Evolutionary conservation across 1,140 invertebrate genomes (phyloP).

Genomic region (Zaprionus vittiger): DNA sequence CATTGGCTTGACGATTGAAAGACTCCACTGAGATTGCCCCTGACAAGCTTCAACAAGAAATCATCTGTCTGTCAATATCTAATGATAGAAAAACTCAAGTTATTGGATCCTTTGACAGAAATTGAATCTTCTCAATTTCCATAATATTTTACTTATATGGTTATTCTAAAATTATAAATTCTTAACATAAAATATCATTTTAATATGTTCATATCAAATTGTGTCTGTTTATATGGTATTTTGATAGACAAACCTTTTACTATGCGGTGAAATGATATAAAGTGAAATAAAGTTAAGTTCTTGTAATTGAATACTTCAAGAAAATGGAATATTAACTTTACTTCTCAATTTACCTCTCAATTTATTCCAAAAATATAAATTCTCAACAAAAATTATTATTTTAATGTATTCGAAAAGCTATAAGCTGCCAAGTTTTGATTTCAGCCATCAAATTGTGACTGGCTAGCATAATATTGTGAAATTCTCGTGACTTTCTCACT

Average conservation of each 20-base stretch:
- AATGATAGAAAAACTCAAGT: too few species aligned
- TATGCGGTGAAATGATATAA: not conserved
- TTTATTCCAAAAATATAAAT: not conserved
- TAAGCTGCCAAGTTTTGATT: not conserved
- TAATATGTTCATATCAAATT: too few species aligned
- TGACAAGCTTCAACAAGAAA: not conserved
- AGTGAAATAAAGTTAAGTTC: not conserved
- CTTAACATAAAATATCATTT: too few species aligned
- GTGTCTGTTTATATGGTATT: too few species aligned
- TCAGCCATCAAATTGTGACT: slow-evolving; percentile 32
- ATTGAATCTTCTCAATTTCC: too few species aligned
- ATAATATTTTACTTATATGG: too few species aligned
- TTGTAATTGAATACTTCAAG: not conserved
- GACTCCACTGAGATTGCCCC: not conserved
- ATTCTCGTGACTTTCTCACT: slow-evolving; percentile 34
- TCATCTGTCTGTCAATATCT: not conserved
- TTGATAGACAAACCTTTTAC: too few species aligned
- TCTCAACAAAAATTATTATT: not conserved
- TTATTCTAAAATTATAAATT: too few species aligned
- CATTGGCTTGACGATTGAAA: slow-evolving; percentile 21
- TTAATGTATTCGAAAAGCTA: not conserved
- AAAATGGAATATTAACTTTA: not conserved
- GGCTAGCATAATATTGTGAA: slow-evolving; percentile 38
- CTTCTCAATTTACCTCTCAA: not conserved
- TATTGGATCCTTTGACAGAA: not conserved